Evolutionary conservation across 37 sponge, comb jelly and placozoan species (phyloP), one percentile per base, ranked within the genome.

Genomic region (Eunapius fragilis): DNA sequence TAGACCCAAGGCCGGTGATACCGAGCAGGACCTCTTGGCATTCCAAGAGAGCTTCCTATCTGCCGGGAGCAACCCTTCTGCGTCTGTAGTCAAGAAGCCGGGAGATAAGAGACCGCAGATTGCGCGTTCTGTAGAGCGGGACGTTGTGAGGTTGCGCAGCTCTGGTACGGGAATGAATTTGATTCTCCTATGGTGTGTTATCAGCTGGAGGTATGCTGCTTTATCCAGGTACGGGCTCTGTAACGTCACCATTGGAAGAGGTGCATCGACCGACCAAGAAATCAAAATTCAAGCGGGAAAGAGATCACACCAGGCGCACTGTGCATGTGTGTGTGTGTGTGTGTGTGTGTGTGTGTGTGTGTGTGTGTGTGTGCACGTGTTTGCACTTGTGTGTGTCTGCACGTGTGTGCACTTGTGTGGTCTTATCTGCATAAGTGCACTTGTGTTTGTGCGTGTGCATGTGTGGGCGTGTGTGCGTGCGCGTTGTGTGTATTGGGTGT

Each of bases 1-100:
- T 19, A 86, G 96, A 68, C 96, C 96, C n/a, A 79, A 77, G 49
- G 84, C 82, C 10, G 76, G 75, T n/a, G 96, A 95, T 30, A 90
- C 85, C 7, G 96, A 95, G 76, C 89, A 90, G 30, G 96, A 95
- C 58, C 74, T 95, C 2, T 89, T 95, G 24, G 74, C 80, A 3
- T 87, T 85, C 30, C 96, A 95, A 76, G 88, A 90, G 37, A 81
- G 69, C 47, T 95, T 95, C 72, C 68, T 95, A 14, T 23, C 69
- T 3, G 91, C 95, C 23, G 69, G 85, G 0, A 26, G 45, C 35
- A 78, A 25, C 25, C 78, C 94, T n/a, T 84, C 94, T 33, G 91
- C 88, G 28, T 82, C 79, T 31, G 28, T 91, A 7, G 72, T 36
- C 12, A 73, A 31, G 24, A 37, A 45, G 33, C 81, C 67, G 45